Evolutionary conservation across 2,797 vertebrate species (phyloP), one percentile per base, ranked within the genome.

Genomic region (Enoplosus armatus): DNA sequence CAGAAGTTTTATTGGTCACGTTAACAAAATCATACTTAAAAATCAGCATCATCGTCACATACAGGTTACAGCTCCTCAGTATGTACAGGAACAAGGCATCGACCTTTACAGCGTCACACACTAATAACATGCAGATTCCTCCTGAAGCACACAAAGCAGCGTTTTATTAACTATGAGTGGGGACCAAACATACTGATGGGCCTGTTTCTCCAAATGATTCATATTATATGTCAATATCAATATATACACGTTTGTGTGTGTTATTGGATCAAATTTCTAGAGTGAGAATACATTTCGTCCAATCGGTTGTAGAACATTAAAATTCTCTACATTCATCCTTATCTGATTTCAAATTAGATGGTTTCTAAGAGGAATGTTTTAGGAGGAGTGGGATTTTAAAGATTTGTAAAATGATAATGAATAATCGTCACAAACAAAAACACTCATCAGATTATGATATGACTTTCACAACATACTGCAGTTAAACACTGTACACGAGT

Each of bases 101-200:
- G 20, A 81, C 73, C 62, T 75, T 82, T 58, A 90, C 87, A 75
- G 86, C 66, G 56, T 20, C 83, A 88, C 78, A 86, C 67, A 84
- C 75, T 66, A 26, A 66, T 22, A 78, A 87, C 91, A 92, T 94
- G 91, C 92, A 92, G 73, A 64, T 64, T 64, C 77, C 66, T 64
- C 77, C 58, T 15, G 41, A 69, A 82, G 55, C 69, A 35, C 31
- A 72, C 55, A 31, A 53, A 50, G 75, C 74, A 80, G 64, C 56
- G 2, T 24, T 54, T 54, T 18, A 18, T 3, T 48, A 72, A 45
- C 50, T 53, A 6, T 47, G 47, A 68, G 62, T 15, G 24, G 31
- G 22, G 22, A 33, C 29, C 9, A 24, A 26, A 54, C 2, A 11
- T 0, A 41, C 6, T 78, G 27, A 59, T 33, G 59, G 15, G 5